Evolutionary conservation across 2,888 invertebrate species (phyloP).

Genomic region (Frankliniella intonsa): DNA sequence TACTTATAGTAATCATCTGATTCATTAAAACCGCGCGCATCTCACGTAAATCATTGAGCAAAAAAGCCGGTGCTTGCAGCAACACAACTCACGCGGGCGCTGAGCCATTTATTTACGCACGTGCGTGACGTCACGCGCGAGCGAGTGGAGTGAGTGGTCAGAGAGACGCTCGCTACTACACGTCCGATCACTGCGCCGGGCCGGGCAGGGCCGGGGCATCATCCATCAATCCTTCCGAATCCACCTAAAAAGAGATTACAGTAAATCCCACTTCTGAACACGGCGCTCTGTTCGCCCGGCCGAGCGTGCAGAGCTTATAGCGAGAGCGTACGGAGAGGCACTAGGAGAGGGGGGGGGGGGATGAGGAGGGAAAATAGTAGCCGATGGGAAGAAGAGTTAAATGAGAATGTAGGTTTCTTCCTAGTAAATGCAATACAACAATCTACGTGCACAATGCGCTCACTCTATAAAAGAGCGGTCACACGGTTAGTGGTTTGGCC

Average conservation of each 20-base stretch:
- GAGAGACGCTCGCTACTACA: not conserved
- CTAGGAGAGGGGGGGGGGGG: too few relatives aligned
- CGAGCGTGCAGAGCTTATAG: not conserved
- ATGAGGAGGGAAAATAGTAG: too few relatives aligned
- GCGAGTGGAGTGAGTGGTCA: too few relatives aligned
- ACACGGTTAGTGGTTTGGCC: too few relatives aligned
- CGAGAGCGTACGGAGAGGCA: too few relatives aligned
- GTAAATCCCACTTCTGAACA: slow-evolving; percentile 26
- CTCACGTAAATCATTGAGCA: too few relatives aligned
- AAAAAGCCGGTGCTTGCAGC: not conserved
- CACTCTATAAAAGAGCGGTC: too few relatives aligned
- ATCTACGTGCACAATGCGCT: too few relatives aligned
- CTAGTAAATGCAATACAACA: too few relatives aligned
- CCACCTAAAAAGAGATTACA: slow-evolving; percentile 23
- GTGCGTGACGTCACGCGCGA: slow-evolving; percentile 1
- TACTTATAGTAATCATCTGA: too few relatives aligned
- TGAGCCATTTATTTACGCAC: not conserved
- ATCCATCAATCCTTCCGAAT: slow-evolving; percentile 10
- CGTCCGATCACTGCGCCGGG: not conserved
- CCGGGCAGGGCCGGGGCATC: not conserved
- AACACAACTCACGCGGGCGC: not conserved
- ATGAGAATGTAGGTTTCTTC: too few relatives aligned
- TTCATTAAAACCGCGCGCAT: not conserved
- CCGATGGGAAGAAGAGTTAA: too few relatives aligned
- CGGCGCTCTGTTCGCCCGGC: not conserved